Evolutionary conservation across 2,888 invertebrate species (phyloP).

Genomic region (Drosophila multiciliata): DNA sequence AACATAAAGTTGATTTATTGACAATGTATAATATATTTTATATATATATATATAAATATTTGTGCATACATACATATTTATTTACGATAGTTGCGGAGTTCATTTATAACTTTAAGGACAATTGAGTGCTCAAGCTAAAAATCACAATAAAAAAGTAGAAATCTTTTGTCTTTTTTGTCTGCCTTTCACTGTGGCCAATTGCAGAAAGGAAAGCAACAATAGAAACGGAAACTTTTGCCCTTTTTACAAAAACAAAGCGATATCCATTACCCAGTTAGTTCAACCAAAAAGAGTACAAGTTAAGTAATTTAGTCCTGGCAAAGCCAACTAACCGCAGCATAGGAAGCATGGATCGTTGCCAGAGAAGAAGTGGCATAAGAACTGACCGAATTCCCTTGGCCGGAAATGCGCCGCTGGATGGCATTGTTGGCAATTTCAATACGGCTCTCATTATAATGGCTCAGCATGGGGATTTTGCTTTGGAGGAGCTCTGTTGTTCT

Average conservation of each 20-base stretch:
- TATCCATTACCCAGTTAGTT: slow-evolving; percentile 67
- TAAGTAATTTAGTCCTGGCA: slow-evolving; percentile 74
- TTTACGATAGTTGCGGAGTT: slow-evolving; percentile 41
- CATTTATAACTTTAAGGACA: slow-evolving; percentile 48
- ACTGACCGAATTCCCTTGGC: slow-evolving; percentile 19
- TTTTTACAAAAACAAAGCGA: slow-evolving; percentile 57
- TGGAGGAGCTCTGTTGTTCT: slow-evolving; percentile 8
- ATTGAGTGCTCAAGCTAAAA: slow-evolving; percentile 27
- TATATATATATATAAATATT: background rate
- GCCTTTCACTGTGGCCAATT: slow-evolving; percentile 2
- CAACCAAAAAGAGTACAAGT: slow-evolving; percentile 26
- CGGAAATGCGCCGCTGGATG: slow-evolving; percentile 53
- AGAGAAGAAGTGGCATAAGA: slow-evolving; percentile 10
- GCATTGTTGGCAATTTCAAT: slow-evolving; percentile 73
- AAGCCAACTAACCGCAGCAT: slow-evolving; percentile 70
- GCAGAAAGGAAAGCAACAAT: slow-evolving; percentile 12
- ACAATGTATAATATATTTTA: slow-evolving; percentile 38
- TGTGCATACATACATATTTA: slow-evolving; percentile 22
- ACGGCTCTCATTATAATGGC: slow-evolving; percentile 70
- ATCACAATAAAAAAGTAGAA: slow-evolving; percentile 2
- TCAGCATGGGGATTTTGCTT: slow-evolving; percentile 13
- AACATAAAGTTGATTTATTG: slow-evolving; percentile 72
- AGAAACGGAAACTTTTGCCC: slow-evolving; percentile 33
- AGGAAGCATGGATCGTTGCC: slow-evolving; percentile 59
- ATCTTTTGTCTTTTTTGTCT: slow-evolving; percentile 13